These are phyloP conservation scores for Idaea straminata DNA, from an alignment of 2,888 invertebrate genomes.

Conservation along the genomic window DNA sequence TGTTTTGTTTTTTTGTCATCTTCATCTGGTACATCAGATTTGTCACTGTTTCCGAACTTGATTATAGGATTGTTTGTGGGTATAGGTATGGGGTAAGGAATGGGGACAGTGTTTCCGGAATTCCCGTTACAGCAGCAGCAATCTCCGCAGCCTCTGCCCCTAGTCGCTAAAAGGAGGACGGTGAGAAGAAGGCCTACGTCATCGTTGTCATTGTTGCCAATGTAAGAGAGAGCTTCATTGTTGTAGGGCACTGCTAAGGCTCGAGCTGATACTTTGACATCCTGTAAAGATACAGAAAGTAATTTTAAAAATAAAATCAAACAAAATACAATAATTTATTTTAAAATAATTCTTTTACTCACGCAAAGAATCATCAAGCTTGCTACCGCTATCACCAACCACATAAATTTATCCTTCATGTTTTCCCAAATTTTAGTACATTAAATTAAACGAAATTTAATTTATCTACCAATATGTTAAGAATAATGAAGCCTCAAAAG, in stretches of 20 bases:
- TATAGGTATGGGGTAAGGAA: conserved; percentile 57
- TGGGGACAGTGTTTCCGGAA: conserved; percentile 40
- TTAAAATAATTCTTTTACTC: conserved; percentile 4
- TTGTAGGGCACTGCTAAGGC: conserved; percentile 26
- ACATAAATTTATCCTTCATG: not conserved
- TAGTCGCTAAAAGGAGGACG: conserved; percentile 48
- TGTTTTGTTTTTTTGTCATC: conserved; percentile 10
- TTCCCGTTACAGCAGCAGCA: conserved; percentile 40
- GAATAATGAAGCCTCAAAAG: not conserved
- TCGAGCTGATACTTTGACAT: conserved; percentile 37
- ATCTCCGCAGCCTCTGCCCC: conserved; percentile 37
- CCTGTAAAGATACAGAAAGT: conserved; percentile 29
- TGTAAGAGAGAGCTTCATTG: conserved; percentile 38
- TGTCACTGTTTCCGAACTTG: conserved; percentile 14
- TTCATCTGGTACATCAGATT: conserved; percentile 20
- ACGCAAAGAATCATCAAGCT: not conserved
- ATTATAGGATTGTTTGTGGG: conserved; percentile 54
- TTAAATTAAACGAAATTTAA: not conserved
- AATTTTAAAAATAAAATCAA: not conserved
- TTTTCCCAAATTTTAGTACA: not conserved
- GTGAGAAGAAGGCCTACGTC: conserved; percentile 55
- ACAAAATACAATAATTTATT: not conserved
- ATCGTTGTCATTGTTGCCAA: conserved; percentile 38
- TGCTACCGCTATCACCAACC: not conserved
- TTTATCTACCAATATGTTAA: not conserved